Evolutionary conservation across 2,797 vertebrate species (phyloP).

Genomic region (Poeciliopsis infans): DNA sequence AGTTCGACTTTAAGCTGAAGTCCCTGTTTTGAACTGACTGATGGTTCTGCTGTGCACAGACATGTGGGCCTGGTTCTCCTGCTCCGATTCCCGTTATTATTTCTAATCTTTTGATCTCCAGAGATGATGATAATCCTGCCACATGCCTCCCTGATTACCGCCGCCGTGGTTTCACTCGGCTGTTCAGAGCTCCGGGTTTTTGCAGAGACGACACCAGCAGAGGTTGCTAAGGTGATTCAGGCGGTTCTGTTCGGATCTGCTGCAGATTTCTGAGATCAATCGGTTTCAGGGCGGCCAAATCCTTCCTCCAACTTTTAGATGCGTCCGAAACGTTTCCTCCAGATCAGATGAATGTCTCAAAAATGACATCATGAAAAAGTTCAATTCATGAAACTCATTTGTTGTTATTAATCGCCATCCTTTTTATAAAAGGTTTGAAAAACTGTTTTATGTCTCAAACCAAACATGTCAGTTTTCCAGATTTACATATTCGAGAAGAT

Average conservation of each 20-base stretch:
- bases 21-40: not conserved
- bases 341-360: not conserved
- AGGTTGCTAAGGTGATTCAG: not conserved
- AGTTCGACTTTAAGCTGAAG: not conserved
- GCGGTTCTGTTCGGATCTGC: not conserved
- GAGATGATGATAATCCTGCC: conserved; percentile 71
- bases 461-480: too few species aligned
- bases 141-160: conserved; percentile 65
- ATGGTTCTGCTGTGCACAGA: conserved; percentile 6
- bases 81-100: conserved; percentile 46
- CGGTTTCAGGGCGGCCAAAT: not conserved
- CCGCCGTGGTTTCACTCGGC: conserved; percentile 12
- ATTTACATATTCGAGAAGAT: too few species aligned
- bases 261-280: not conserved
- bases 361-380: not conserved
- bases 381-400: not conserved
- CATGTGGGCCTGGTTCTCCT: conserved; percentile 23
- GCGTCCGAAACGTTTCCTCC: not conserved
- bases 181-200: not conserved
- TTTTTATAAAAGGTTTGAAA: too few species aligned
- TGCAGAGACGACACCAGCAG: not conserved
- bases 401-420: not conserved
- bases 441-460: too few species aligned
- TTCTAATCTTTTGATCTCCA: conserved; percentile 74
- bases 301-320: not conserved